Evolutionary conservation across 30 jellyfish, hydroid and myxozoan genomes (phyloP).

Genomic region (Pseudorhiza aurosa): DNA sequence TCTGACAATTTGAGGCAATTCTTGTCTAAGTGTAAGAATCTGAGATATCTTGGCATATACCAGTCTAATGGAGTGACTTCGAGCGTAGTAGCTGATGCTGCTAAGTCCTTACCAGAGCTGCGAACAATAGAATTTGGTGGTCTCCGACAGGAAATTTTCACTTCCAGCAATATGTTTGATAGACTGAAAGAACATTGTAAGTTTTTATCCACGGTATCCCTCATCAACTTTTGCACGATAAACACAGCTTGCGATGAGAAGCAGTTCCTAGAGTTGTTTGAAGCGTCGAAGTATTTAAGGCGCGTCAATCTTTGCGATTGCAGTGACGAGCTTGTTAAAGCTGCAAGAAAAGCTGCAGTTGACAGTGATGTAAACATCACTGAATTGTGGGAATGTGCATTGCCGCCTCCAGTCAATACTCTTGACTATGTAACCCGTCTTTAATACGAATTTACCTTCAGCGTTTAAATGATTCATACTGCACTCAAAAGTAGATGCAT

Average conservation of each 20-base stretch:
- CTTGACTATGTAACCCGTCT: constrained; percentile 76
- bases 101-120: constrained; percentile 57
- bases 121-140: constrained; percentile 88
- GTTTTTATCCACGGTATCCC: constrained; percentile 75
- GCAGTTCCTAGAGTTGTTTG: constrained; percentile 57
- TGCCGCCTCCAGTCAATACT: constrained; percentile 94
- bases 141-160: constrained; percentile 63
- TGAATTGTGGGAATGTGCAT: constrained; percentile 97
- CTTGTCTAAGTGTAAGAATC: constrained; percentile 65
- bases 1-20: constrained; percentile 54
- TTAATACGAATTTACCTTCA: no score
- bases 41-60: constrained; percentile 83
- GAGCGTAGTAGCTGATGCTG: constrained; percentile 53
- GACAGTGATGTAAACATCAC: constrained; percentile 68
- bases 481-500: no score
- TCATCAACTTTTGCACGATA: constrained; percentile 75
- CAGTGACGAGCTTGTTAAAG: constrained; percentile 63
- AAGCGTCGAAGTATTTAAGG: constrained; percentile 23
- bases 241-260: constrained; percentile 40
- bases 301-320: constrained; percentile 94
- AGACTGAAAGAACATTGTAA: constrained; percentile 61
- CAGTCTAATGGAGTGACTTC: constrained; percentile 84
- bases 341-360: constrained; percentile 40
- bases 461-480: no score
- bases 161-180: constrained; percentile 48